These are phyloP conservation scores for Zoanthus gigantus DNA, from an alignment of 92 coral and sea anemone species.

Conservation along the genomic window DNA sequence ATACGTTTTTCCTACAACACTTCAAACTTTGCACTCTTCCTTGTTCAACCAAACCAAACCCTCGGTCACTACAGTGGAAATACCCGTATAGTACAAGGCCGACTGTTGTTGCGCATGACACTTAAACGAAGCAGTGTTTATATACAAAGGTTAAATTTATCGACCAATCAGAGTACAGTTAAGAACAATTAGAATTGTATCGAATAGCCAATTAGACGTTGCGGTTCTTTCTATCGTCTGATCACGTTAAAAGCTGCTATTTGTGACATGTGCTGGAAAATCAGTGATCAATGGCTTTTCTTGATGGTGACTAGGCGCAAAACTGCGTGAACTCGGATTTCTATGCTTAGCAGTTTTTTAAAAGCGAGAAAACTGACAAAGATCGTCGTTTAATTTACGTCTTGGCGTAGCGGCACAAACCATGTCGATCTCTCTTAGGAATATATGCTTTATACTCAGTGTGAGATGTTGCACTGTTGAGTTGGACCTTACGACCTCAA, in stretches of 20 bases:
- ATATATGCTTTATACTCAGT: too few relatives aligned
- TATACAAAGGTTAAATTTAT: slow-evolving; percentile 84
- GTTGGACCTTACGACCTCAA: too few relatives aligned
- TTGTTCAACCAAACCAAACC: slow-evolving; percentile 24
- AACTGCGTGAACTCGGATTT: too few relatives aligned
- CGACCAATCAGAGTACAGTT: slow-evolving; percentile 78
- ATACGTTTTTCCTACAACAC: slow-evolving; percentile 34
- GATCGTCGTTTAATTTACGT: too few relatives aligned
- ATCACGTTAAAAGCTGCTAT: not conserved
- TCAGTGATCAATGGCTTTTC: too few relatives aligned
- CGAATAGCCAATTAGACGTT: slow-evolving; percentile 51
- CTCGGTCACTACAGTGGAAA: slow-evolving; percentile 55
- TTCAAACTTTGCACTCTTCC: slow-evolving; percentile 36
- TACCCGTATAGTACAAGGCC: slow-evolving; percentile 72
- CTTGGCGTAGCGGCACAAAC: too few relatives aligned
- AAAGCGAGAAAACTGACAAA: too few relatives aligned
- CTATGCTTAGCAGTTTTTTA: too few relatives aligned
- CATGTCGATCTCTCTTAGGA: too few relatives aligned
- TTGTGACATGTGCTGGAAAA: slow-evolving; percentile 13
- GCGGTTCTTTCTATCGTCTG: slow-evolving; percentile 9
- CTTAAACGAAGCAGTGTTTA: slow-evolving; percentile 30
- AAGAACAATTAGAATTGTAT: slow-evolving; percentile 56
- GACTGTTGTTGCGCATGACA: slow-evolving; percentile 80
- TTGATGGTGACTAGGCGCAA: too few relatives aligned
- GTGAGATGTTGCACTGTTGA: too few relatives aligned